phyloP scores from a whole-genome alignment of 2,113 vertebrate species.

The Lathamus discolor region DNA sequence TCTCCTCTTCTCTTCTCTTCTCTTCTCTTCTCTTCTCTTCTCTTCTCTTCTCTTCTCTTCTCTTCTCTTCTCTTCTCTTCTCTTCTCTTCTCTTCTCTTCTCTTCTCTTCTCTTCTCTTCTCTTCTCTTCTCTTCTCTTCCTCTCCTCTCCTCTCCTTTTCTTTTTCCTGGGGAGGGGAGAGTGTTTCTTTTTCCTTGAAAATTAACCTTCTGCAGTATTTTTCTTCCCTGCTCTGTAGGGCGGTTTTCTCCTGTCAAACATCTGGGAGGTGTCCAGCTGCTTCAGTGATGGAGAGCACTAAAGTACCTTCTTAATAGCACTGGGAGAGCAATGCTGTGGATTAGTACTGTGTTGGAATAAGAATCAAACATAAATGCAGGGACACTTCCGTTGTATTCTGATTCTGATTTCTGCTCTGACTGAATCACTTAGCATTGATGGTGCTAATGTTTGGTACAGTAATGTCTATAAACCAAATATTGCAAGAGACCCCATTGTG shows the following conservation, averaged over 20 bases:
- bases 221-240: not conserved
- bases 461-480: not conserved
- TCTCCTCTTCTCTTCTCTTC: fast-evolving
- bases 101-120: not conserved
- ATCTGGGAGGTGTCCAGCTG: not conserved
- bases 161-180: fast-evolving
- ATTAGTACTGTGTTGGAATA: not conserved
- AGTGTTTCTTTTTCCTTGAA: not conserved
- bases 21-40: not conserved
- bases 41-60: not conserved
- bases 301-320: not conserved
- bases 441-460: not conserved
- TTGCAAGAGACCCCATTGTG: not conserved
- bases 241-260: not conserved
- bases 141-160: too few relatives aligned
- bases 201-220: not conserved
- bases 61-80: too few relatives aligned
- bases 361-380: not conserved
- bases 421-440: not conserved
- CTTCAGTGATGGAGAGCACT: not conserved
- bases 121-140: fast-evolving
- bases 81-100: fast-evolving
- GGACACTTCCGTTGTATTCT: not conserved
- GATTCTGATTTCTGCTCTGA: not conserved
- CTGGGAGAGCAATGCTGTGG: not conserved